Base-by-base conservation (phyloP, 2,113 vertebrate genomes). In the Lota lota region DNA sequence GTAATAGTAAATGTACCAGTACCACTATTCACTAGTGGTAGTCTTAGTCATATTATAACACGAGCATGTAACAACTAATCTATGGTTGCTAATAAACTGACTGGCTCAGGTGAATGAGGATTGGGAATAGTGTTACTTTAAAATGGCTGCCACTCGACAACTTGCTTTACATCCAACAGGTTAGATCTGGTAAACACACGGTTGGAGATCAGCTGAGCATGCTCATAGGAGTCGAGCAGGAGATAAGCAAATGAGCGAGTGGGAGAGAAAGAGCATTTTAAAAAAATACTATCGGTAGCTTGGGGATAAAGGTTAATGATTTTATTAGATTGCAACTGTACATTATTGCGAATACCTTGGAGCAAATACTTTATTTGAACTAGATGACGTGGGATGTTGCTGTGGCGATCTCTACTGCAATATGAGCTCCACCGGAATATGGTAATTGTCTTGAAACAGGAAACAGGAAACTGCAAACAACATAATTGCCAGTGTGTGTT, bases 261-360 rank as follows among this genome's bases (percentile, higher is more conserved):
- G 68, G 74, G 77, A 40, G 57, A 47, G 72, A 81, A 77, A 75
- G 33, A 51, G 53, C 72, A 74, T 69, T 69, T 70, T 74, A 58
- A 5, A 53, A 58, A 5, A 53, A 68, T 54, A 68, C 67, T 64
- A 28, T n/a, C 17, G 68, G 54, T 64, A 21, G 74, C 66, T 69
- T 57, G 58, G 71, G 71, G 63, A 58, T 72, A 84, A 78, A 86
- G 81, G 80, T 85, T 82, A 81, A 85, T 82, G 80, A 67, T 69
- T 83, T 82, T 59, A 68, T 79, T 72, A 81, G 78, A 81, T 77
- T 75, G 74, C 76, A 51, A 8, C 74, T 72, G 79, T 80, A 76
- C 63, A 73, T 84, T 76, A 77, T 66, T 75, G 76, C 77, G 79
- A 84, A 83, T 74, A 81, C 81, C 83, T 78, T 59, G 1, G 14